Evolutionary conservation across 2,888 invertebrate species (phyloP).

Genomic region (Macrosoma leucophasiata): DNA sequence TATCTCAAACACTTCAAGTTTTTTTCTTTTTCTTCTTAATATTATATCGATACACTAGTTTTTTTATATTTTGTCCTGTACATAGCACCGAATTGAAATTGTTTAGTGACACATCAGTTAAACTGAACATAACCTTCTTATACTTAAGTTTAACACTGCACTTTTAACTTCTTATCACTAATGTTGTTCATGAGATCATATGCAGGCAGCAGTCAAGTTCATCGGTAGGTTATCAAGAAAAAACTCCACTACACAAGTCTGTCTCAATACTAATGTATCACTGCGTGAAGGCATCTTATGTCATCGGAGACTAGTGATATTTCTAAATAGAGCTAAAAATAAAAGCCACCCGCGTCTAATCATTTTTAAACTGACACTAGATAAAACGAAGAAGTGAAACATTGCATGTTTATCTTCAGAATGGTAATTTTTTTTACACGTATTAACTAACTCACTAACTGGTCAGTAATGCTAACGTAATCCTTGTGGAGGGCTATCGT

Average conservation of each 20-base stretch:
- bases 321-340: conserved; percentile 43
- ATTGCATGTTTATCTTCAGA: no score
- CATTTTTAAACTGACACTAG: conserved; percentile 30
- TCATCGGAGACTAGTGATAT: conserved; percentile 43
- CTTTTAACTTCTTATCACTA: conserved; percentile 17
- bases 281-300: conserved; percentile 35
- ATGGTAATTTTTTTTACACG: no score
- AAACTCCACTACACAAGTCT: conserved; percentile 25
- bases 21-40: conserved; percentile 46
- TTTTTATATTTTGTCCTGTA: conserved; percentile 13
- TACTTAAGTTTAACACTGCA: conserved; percentile 12
- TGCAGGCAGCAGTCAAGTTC: no score
- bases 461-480: no score
- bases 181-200: conserved; percentile 13
- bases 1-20: conserved; percentile 24
- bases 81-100: conserved; percentile 12
- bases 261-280: conserved; percentile 34
- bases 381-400: conserved; percentile 4
- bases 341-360: conserved; percentile 34
- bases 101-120: conserved; percentile 23
- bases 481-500: no score
- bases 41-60: conserved; percentile 30
- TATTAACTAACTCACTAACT: no score
- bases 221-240: conserved; percentile 51
- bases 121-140: conserved; percentile 22